Evolutionary conservation across 30 jellyfish, hydroid and myxozoan genomes (phyloP), one percentile per base, ranked within the genome.

Genomic region (Clytia hemisphaerica): DNA sequence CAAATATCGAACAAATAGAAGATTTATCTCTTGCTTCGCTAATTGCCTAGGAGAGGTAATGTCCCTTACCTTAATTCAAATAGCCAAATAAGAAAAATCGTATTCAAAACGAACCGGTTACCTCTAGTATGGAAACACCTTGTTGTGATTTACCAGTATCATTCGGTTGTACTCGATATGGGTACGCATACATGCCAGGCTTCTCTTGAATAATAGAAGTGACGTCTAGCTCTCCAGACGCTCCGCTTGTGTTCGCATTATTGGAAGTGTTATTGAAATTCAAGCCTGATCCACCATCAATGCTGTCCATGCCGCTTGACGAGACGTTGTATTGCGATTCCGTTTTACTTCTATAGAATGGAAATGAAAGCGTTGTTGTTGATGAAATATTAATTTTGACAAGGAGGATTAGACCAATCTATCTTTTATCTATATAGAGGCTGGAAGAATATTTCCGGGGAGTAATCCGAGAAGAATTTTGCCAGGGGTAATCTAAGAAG

Each of bases 161-260:
- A 15, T 37, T 33, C n/a, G 73, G 38, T 25, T 69, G 48, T n/a
- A 21, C n/a, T 38, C 30, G 90, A 10, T 53, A 81, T 1, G 79
- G 80, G 36, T 74, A 83, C 4, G 83, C 93, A 64, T 67, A 82
- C 22, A 78, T 70, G 1, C 99, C 99, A 0, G 99, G 99, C 88
- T 63, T 76, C 65, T 91, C 99, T 45, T 91, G 99, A 24, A 91
- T 71, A 47, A 76, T 85, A 18, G 95, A 78, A 16, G 95, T 40
- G 37, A 77, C 92, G 49, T 83, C 95, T 42, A 55, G 46, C 25
- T 84, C 85, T 15, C 85, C 82, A 3, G 89, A 62, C n/a, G n/a
- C n/a, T n/a, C n/a, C n/a, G n/a, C n/a, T n/a, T n/a, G n/a, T n/a
- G n/a, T n/a, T n/a, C n/a, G n/a, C n/a, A n/a, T n/a, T n/a, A n/a